Percentiles rank a stretch among this genome's conserved stretches.
Evolutionary conservation across 2,797 vertebrate genomes (phyloP).

Genomic region (Enteromius fasciolatus): DNA sequence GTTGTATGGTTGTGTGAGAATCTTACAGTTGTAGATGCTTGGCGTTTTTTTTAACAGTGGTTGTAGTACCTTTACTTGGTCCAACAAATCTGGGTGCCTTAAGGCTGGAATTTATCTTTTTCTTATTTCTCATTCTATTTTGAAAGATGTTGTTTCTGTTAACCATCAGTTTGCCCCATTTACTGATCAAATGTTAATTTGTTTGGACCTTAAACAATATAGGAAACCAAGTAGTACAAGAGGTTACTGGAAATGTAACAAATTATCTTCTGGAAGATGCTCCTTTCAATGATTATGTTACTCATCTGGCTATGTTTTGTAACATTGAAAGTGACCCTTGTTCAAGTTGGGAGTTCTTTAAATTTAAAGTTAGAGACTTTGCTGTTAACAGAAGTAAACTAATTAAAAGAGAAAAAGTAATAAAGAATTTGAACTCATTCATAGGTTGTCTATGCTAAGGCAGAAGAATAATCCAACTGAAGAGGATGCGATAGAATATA

Average conservation of each 20-base stretch:
- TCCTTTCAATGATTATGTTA: not conserved
- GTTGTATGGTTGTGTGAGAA: not conserved
- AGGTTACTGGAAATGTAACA: not conserved
- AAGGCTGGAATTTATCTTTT: not conserved
- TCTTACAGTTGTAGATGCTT: not conserved
- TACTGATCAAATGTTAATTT: not conserved
- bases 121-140: not conserved
- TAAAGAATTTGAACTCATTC: not conserved
- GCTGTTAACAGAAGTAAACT: not conserved
- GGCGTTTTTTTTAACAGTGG: not conserved
- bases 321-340: not conserved
- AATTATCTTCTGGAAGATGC: not conserved
- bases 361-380: not conserved
- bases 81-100: not conserved
- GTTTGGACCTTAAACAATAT: not conserved
- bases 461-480: not conserved
- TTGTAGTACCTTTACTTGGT: not conserved
- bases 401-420: not conserved
- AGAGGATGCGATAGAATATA: not conserved
- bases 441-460: not conserved
- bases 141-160: not conserved
- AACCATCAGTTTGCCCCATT: not conserved
- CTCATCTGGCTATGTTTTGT: not conserved
- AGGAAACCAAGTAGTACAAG: not conserved
- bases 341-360: not conserved